Conservation (phyloP, 2,797 vertebrate species). For the Hylomyscus alleni region DNA sequence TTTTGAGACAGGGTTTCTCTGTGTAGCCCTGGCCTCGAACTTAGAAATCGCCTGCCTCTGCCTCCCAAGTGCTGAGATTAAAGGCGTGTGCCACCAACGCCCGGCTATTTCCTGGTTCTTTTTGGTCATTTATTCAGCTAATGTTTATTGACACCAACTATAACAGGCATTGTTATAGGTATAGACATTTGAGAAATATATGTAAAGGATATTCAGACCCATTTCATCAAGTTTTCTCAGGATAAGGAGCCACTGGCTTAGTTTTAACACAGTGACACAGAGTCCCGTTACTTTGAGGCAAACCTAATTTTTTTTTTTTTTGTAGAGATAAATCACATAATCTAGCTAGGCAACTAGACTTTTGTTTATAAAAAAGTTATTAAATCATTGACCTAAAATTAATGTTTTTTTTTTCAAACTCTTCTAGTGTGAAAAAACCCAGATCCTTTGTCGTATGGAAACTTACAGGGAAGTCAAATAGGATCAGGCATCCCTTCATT, state of each 20-base stretch:
- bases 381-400: constrained; percentile 12
- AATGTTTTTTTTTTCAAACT: neutral
- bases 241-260: neutral
- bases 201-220: neutral
- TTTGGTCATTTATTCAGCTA: neutral
- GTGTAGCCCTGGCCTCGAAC: no score
- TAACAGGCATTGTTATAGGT: neutral
- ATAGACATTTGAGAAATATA: neutral
- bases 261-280: neutral
- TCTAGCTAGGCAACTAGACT: neutral
- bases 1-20: no score
- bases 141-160: neutral
- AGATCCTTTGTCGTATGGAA: neutral
- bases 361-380: neutral
- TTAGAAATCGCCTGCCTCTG: no score
- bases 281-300: neutral
- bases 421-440: neutral
- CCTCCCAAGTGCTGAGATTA: no score
- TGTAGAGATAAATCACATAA: neutral
- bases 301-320: neutral
- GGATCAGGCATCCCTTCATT: neutral
- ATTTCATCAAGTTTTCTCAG: neutral
- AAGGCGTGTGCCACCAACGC: no score
- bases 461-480: neutral
- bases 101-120: neutral